Conservation (phyloP, 2,113 vertebrate genomes). For the Vicugna pacos region DNA sequence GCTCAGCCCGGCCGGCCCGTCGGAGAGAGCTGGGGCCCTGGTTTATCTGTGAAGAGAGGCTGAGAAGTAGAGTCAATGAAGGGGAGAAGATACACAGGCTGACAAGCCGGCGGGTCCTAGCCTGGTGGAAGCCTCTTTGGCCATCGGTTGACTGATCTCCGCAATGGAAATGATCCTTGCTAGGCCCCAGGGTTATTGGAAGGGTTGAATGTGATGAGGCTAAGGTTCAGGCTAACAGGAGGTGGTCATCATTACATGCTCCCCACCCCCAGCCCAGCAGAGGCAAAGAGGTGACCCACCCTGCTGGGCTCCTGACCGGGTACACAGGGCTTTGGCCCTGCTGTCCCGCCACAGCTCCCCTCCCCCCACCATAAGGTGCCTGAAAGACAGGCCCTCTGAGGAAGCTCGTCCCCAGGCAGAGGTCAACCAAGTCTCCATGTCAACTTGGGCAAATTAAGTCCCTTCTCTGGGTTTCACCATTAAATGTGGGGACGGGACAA, state of each 20-base stretch:
- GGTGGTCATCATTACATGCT: background rate
- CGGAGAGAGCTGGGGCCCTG: fast-evolving
- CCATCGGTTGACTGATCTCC: background rate
- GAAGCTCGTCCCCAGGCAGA: background rate
- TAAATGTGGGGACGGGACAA: no score
- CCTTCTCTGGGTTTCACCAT: background rate
- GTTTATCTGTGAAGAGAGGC: background rate
- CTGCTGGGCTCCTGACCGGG: background rate
- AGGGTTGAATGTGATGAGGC: background rate
- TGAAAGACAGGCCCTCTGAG: background rate
- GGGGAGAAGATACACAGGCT: background rate
- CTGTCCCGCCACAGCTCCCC: background rate
- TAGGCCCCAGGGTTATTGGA: background rate
- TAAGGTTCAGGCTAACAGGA: background rate
- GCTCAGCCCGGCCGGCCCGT: background rate
- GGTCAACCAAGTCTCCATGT: background rate
- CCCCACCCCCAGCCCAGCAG: background rate
- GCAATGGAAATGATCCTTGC: background rate
- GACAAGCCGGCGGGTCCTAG: no score
- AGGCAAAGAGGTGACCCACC: background rate
- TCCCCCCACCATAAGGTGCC: background rate
- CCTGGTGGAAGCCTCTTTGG: background rate
- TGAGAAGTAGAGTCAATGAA: background rate
- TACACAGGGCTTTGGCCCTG: no score
- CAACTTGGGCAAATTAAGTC: background rate